These are phyloP conservation scores for Micronycteris hirsuta DNA, from an alignment of 2,113 vertebrate species.

Conservation along the genomic window DNA sequence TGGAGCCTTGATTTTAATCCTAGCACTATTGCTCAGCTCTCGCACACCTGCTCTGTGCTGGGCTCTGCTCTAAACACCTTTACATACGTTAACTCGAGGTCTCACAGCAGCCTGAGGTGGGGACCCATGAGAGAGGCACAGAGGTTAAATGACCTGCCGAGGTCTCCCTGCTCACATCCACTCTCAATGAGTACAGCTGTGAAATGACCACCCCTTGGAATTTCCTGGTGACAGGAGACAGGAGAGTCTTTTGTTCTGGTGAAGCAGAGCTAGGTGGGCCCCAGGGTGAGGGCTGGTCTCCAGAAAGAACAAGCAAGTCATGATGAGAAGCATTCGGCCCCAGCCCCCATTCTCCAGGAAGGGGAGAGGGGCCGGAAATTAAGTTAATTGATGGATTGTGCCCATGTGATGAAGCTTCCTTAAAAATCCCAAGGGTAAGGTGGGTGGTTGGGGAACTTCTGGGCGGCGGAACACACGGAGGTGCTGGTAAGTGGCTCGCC, in stretches of 20 bases:
- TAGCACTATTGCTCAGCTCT: rapidly evolving
- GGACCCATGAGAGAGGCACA: neutral
- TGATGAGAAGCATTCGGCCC: neutral
- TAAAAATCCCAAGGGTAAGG: neutral
- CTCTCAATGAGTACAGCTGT: rapidly evolving
- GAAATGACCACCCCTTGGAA: neutral
- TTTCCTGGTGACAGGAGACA: neutral
- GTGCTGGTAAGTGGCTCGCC: rapidly evolving
- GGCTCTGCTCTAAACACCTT: neutral
- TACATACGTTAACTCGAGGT: rapidly evolving
- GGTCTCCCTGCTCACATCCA: neutral
- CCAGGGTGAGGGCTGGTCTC: neutral
- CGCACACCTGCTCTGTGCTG: neutral
- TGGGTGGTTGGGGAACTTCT: neutral
- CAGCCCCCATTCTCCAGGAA: neutral
- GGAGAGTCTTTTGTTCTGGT: neutral
- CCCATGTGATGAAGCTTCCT: neutral
- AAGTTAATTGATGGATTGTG: neutral
- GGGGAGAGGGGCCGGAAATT: neutral
- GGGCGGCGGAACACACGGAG: neutral
- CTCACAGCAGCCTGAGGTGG: neutral
- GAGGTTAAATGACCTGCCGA: neutral
- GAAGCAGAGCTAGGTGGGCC: neutral
- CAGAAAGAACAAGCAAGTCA: neutral
- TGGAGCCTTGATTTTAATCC: neutral